Conservation (phyloP, 2,113 vertebrate genomes). For the Oncorhynchus kisutch region DNA sequence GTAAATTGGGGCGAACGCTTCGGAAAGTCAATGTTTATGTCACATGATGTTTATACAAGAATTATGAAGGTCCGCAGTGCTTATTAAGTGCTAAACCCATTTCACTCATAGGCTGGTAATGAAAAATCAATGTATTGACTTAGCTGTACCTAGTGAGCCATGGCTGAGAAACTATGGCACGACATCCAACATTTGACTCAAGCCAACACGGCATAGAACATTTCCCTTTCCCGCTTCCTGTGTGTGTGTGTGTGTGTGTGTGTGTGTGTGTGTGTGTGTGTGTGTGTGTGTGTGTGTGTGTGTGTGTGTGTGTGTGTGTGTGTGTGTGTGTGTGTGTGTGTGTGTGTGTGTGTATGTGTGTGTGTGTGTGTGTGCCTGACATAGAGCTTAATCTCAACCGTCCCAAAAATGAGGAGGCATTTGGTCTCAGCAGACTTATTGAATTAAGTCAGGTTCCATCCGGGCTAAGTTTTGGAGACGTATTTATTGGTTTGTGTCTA, state of each 20-base stretch:
- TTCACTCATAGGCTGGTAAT: background rate
- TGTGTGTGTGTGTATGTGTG: background rate
- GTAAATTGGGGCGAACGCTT: background rate
- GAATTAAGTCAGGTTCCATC: constrained; percentile 17
- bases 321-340: background rate
- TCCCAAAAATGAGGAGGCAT: background rate
- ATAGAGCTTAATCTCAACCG: background rate
- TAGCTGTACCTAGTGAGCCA: background rate
- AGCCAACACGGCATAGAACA: background rate
- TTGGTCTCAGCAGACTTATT: constrained; percentile 10
- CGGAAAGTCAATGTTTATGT: background rate
- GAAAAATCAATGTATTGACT: background rate
- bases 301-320: background rate
- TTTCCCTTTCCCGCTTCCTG: background rate
- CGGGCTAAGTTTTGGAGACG: background rate
- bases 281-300: background rate
- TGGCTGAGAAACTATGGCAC: background rate
- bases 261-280: background rate
- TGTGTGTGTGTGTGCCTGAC: background rate
- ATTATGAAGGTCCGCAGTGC: background rate
- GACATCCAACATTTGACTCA: background rate
- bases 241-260: background rate
- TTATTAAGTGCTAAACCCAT: background rate
- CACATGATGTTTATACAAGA: background rate
- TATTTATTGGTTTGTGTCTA: constrained; percentile 13